Evolutionary conservation across 2,888 invertebrate genomes (phyloP).

Genomic region (Lycaena phlaeas): DNA sequence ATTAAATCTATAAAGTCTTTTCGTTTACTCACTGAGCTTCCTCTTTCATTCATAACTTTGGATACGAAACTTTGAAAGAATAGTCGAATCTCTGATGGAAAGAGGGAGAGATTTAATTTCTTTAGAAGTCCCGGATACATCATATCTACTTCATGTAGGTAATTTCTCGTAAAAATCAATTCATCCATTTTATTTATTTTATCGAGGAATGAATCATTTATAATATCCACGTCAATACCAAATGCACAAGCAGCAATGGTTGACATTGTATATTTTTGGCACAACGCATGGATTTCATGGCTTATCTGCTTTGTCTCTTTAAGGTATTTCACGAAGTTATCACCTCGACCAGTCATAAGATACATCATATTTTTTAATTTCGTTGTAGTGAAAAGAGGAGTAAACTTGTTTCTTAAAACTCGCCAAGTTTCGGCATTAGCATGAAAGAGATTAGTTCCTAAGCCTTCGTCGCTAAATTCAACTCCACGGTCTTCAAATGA

Average conservation of each 20-base stretch:
- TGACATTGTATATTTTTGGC: slow-evolving; percentile 32
- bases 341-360: slow-evolving; percentile 29
- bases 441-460: slow-evolving; percentile 38
- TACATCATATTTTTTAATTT: slow-evolving; percentile 44
- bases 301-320: slow-evolving; percentile 19
- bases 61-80: slow-evolving; percentile 24
- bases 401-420: slow-evolving; percentile 22
- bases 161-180: slow-evolving; percentile 14
- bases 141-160: slow-evolving; percentile 30
- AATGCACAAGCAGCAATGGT: slow-evolving; percentile 28
- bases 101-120: slow-evolving; percentile 25
- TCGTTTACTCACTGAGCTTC: slow-evolving; percentile 28
- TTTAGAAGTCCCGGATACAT: slow-evolving; percentile 36
- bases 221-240: slow-evolving; percentile 31
- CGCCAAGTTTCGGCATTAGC: slow-evolving; percentile 38
- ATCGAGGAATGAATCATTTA: slow-evolving; percentile 1
- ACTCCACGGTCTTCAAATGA: slow-evolving; percentile 35
- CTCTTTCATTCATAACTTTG: slow-evolving; percentile 31
- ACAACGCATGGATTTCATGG: slow-evolving; percentile 25
- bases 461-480: slow-evolving; percentile 31
- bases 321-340: slow-evolving; percentile 25
- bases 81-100: slow-evolving; percentile 22
- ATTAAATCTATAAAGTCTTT: slow-evolving; percentile 43
- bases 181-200: slow-evolving; percentile 24
- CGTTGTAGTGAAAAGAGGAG: slow-evolving; percentile 40